A percentile compares a stretch with the other conserved stretches of the same genome.
Evolutionary conservation across 2,797 vertebrate species (phyloP).

Genomic region (Clarias pachynema): DNA sequence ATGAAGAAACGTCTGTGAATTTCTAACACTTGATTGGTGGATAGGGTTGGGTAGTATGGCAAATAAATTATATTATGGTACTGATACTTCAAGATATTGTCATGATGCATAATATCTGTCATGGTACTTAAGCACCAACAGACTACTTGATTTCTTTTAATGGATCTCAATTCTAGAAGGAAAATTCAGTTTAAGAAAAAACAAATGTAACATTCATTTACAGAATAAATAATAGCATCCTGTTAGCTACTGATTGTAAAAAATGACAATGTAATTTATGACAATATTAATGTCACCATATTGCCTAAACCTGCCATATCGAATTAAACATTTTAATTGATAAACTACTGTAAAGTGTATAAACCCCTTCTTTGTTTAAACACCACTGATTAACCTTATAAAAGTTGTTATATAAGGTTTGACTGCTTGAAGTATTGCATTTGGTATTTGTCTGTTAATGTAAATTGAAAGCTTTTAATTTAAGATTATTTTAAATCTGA

Average conservation of each 20-base stretch:
- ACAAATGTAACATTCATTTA: background rate
- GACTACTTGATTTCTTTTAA: background rate
- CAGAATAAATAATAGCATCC: background rate
- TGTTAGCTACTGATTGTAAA: background rate
- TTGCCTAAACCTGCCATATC: background rate
- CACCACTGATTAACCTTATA: slow-evolving; percentile 41
- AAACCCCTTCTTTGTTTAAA: slow-evolving; percentile 10
- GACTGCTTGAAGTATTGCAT: slow-evolving; percentile 14
- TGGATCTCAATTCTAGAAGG: background rate
- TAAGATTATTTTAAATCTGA: slow-evolving; percentile 50
- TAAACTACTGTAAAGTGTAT: slow-evolving; percentile 36
- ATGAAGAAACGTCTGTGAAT: slow-evolving; percentile 58
- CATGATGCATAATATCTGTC: background rate
- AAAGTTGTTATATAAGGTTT: slow-evolving; percentile 2
- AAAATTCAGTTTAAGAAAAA: no score
- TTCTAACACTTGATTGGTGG: slow-evolving; percentile 9
- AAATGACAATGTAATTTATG: background rate
- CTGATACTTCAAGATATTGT: background rate
- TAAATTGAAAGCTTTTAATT: slow-evolving; percentile 45
- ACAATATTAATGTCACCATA: background rate
- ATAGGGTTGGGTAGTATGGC: background rate
- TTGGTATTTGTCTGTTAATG: slow-evolving; percentile 48
- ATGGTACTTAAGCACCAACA: background rate
- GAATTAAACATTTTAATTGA: background rate
- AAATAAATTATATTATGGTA: background rate